Conservation (phyloP, 2,888 invertebrate genomes). For the Sturmia bella region DNA sequence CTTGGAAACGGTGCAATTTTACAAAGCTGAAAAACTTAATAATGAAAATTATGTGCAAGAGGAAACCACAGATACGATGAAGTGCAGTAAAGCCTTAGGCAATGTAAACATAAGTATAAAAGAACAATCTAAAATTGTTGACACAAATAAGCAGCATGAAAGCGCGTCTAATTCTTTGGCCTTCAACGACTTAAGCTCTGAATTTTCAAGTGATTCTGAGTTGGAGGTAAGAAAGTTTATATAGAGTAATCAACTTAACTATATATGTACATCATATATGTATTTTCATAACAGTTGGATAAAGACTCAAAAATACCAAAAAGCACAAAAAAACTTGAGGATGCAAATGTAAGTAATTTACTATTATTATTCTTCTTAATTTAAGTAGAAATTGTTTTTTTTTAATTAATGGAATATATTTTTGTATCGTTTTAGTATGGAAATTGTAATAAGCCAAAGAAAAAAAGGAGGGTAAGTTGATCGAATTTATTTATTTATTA, state of each 20-base stretch:
- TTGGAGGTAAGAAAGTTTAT: conserved; percentile 26
- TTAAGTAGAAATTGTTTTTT: no score
- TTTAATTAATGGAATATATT: neutral
- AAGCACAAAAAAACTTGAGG: neutral
- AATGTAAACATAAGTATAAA: neutral
- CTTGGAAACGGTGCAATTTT: conserved; percentile 23
- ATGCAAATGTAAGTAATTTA: conserved; percentile 29
- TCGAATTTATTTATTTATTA: neutral
- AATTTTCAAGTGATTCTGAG: conserved; percentile 32
- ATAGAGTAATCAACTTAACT: neutral
- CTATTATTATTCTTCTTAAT: no score
- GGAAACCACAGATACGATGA: neutral
- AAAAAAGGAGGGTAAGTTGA: conserved; percentile 30
- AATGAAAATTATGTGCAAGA: neutral
- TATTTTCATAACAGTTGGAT: conserved; percentile 5
- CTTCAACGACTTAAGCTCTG: conserved; percentile 8
- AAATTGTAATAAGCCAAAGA: conserved; percentile 16
- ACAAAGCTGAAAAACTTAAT: conserved; percentile 6
- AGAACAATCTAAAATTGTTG: neutral
- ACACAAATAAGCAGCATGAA: neutral
- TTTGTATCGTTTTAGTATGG: conserved; percentile 21
- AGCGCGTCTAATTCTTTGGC: neutral
- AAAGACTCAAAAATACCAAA: neutral
- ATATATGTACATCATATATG: neutral
- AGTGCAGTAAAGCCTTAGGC: neutral